Evolutionary conservation across 2,888 invertebrate genomes (phyloP).

Genomic region (Stenodera caucasica): DNA sequence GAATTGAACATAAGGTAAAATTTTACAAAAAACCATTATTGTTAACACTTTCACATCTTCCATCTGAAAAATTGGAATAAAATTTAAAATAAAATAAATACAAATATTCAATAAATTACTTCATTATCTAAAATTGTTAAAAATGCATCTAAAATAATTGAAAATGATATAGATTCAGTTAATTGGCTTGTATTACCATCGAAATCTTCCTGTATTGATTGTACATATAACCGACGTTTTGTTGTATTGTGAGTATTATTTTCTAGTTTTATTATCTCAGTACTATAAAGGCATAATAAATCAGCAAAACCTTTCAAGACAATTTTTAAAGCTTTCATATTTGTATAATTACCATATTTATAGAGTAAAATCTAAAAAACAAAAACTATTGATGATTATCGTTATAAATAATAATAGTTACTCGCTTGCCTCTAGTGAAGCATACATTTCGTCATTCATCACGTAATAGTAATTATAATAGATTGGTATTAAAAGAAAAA

Average conservation of each 20-base stretch:
- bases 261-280: background rate
- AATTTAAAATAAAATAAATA: background rate
- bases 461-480: no score
- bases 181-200: background rate
- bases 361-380: background rate
- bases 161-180: background rate
- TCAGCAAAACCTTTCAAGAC: background rate
- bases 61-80: background rate
- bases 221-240: background rate
- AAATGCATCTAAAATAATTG: background rate
- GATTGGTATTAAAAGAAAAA: no score
- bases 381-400: no score
- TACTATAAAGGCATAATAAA: background rate
- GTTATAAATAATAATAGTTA: no score
- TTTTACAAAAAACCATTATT: background rate
- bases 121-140: background rate
- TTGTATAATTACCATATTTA: background rate
- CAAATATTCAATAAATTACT: background rate
- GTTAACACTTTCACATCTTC: background rate
- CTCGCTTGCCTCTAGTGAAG: no score
- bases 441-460: no score
- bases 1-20: background rate
- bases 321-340: background rate
- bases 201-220: background rate
- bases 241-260: background rate